Evolutionary conservation across 1,140 invertebrate species (phyloP), one percentile per base, ranked within the genome.

Genomic region (Plectrocnemia conspersa): DNA sequence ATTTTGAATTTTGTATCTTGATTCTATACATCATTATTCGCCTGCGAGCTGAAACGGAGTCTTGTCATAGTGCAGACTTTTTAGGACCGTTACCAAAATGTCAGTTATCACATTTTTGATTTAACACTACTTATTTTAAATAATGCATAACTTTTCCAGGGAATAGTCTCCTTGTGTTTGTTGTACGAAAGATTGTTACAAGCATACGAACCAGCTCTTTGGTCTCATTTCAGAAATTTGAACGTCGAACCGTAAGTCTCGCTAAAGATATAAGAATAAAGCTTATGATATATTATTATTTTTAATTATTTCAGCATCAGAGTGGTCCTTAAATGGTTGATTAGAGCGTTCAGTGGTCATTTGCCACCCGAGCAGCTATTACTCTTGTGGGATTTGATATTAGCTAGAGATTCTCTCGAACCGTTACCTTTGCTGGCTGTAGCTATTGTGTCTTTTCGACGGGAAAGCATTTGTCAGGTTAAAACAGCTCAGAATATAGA

Each of bases 251-350:
- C 93, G 92, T 95, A 77, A 88, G 89, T 85, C 44, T 25, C 16
- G 32, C 1, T n/a, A n/a, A n/a, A n/a, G n/a, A n/a, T n/a, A n/a
- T n/a, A n/a, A n/a, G n/a, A n/a, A n/a, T n/a, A n/a, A n/a, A n/a
- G n/a, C n/a, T n/a, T 27, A 15, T 33, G 25, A 11, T 56, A 41
- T 58, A 3, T 54, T 49, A 15, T 36, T 18, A 21, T n/a, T 21
- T 35, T 10, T 38, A 41, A 22, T 29, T 32, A 52, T 19, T 63
- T 27, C 60, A 91, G 89, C n/a, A 76, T 93, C 23, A 81, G 86
- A 64, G 82, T 97, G 15, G 91, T 93, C 2, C 93, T 97, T 66
- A 95, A 95, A 69, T 98, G 94, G 94, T 70, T 98, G 7, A 94
- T 97, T 80, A 77, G 92, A 57, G 92, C 88, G 1, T 98, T 96